These are phyloP conservation scores for Poliocrania exsul DNA, from an alignment of 2,797 vertebrate species.

Conservation along the genomic window DNA sequence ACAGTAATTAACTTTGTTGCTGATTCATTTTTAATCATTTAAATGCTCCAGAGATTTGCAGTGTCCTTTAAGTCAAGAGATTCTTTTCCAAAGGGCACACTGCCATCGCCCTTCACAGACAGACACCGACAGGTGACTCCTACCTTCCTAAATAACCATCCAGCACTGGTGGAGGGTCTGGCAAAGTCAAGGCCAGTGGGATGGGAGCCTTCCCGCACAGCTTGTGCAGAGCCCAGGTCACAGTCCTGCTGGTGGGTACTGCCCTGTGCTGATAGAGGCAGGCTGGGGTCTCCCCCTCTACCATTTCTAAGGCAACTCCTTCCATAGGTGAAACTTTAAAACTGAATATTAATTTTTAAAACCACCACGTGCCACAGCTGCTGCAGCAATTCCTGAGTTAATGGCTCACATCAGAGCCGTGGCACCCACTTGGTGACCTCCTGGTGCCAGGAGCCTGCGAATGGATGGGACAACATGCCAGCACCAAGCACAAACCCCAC, in stretches of 20 bases:
- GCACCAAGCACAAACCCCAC: background rate
- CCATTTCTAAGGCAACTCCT: background rate
- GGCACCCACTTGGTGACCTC: background rate
- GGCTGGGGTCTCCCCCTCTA: background rate
- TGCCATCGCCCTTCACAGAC: background rate
- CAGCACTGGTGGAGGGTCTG: fast-evolving
- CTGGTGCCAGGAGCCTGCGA: background rate
- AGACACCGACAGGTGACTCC: fast-evolving
- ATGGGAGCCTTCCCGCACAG: background rate
- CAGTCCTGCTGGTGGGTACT: background rate
- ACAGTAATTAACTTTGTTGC: slow-evolving; percentile 67
- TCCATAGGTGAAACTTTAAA: background rate
- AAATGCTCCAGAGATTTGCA: slow-evolving; percentile 35
- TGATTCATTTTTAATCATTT: slow-evolving; percentile 65
- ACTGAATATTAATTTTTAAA: background rate
- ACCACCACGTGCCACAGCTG: background rate
- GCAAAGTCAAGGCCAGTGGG: background rate
- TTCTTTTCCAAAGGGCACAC: background rate
- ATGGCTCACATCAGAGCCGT: background rate
- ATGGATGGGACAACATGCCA: fast-evolving
- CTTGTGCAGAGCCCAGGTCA: background rate
- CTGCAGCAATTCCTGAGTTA: background rate
- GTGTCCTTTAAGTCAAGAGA: slow-evolving; percentile 52
- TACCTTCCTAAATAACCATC: fast-evolving
- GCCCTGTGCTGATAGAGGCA: fast-evolving